phyloP scores from a whole-genome alignment of 35 echinoderm and acorn worm genomes.

The Apostichopus parvimensis region DNA sequence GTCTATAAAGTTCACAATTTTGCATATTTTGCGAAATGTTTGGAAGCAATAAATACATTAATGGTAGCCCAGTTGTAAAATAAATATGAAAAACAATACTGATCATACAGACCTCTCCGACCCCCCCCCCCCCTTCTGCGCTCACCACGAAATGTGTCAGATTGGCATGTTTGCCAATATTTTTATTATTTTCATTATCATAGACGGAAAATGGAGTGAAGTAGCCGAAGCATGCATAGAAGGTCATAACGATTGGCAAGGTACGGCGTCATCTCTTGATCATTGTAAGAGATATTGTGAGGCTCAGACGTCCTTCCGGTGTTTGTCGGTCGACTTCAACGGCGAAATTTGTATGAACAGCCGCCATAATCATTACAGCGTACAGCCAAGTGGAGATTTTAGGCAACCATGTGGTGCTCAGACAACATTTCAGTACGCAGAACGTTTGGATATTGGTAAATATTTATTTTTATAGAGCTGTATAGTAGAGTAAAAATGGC shows the following conservation, averaged over 20 bases:
- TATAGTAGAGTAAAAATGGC: too few relatives aligned
- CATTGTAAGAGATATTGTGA: not conserved
- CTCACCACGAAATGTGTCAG: too few relatives aligned
- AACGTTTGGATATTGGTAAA: not conserved
- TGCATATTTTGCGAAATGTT: too few relatives aligned
- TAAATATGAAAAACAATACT: too few relatives aligned
- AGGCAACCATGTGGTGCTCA: not conserved
- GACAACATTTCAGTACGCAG: not conserved
- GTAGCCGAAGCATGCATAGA: not conserved
- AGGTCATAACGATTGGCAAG: not conserved
- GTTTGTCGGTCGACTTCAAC: constrained; percentile 17
- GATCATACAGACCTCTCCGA: too few relatives aligned
- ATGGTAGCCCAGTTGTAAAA: too few relatives aligned
- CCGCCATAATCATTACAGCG: not conserved
- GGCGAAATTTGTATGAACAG: not conserved
- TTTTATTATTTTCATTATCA: too few relatives aligned
- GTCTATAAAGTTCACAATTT: too few relatives aligned
- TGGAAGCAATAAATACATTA: too few relatives aligned
- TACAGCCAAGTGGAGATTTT: not conserved
- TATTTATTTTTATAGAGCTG: not conserved
- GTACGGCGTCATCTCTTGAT: not conserved
- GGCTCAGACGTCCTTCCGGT: not conserved
- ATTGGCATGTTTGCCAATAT: too few relatives aligned
- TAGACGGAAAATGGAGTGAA: not conserved
- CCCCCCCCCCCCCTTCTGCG: too few relatives aligned